Evolutionary conservation across 2,113 vertebrate genomes (phyloP).

Genomic region (Sminthopsis crassicaudata): DNA sequence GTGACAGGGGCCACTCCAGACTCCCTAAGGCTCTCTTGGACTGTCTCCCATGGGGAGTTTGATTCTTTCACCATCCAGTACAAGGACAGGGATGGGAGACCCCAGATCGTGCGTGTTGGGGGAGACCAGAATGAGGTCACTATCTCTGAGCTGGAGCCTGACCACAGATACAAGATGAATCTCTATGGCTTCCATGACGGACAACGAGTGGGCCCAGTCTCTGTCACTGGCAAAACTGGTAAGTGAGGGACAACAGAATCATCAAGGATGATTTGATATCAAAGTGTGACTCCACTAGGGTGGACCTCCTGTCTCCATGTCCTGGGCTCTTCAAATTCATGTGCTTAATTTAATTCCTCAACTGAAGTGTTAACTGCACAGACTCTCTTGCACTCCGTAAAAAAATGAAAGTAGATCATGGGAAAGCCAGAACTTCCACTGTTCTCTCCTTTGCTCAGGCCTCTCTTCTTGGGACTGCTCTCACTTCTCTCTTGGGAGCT

Average conservation of each 20-base stretch:
- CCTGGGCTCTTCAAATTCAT: not conserved
- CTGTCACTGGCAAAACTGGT: constrained; percentile 64
- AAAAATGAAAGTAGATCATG: not conserved
- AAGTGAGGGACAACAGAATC: constrained; percentile 14
- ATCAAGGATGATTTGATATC: not conserved
- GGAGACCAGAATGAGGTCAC: constrained; percentile 25
- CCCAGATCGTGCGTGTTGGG: constrained; percentile 7
- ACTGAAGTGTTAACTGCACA: not conserved
- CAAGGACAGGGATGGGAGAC: constrained; percentile 59
- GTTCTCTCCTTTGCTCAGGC: no score
- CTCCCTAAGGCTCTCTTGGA: constrained; percentile 70
- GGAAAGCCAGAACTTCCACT: not conserved
- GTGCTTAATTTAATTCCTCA: no score
- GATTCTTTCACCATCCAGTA: constrained; percentile 78
- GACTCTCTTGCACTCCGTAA: not conserved
- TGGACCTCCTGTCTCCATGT: not conserved
- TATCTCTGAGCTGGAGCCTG: constrained; percentile 65
- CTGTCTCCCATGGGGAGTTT: constrained; percentile 65
- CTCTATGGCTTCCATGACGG: constrained; percentile 59
- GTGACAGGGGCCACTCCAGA: constrained; percentile 45
- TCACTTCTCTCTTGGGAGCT: not conserved
- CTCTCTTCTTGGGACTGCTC: not conserved
- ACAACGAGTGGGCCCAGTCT: constrained; percentile 67
- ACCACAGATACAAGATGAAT: constrained; percentile 74
- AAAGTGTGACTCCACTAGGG: not conserved